Percentiles rank a stretch among this genome's conserved stretches.
These are phyloP conservation scores for Progne subis DNA, from an alignment of 2,113 vertebrate genomes.

Conservation along the genomic window DNA sequence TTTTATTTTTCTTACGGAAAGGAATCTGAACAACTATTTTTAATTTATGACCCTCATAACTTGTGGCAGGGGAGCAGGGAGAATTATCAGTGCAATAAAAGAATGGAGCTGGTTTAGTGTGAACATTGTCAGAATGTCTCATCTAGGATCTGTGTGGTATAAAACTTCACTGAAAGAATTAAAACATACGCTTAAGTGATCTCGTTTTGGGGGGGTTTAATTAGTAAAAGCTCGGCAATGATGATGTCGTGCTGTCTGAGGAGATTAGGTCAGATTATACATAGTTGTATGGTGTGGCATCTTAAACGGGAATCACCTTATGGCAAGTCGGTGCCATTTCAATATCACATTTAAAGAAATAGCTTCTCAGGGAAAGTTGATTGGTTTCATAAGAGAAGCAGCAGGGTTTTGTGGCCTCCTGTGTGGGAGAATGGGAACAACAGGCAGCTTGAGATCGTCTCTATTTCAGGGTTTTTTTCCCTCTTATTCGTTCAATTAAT, in stretches of 20 bases:
- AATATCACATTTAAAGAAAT: conserved; percentile 42
- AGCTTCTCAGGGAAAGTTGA: conserved; percentile 54
- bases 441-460: not conserved
- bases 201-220: conserved; percentile 26
- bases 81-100: conserved; percentile 41
- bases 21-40: conserved; percentile 9
- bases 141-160: conserved; percentile 32
- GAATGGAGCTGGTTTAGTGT: not conserved
- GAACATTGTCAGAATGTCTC: conserved; percentile 41
- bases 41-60: conserved; percentile 44
- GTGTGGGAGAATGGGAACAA: conserved; percentile 28
- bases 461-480: not conserved
- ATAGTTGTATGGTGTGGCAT: not conserved
- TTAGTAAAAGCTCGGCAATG: conserved; percentile 20
- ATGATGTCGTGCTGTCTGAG: conserved; percentile 38
- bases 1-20: not conserved
- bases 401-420: conserved; percentile 51
- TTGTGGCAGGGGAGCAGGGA: not conserved
- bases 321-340: not conserved
- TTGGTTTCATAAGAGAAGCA: conserved; percentile 65
- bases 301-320: conserved; percentile 47
- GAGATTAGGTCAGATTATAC: conserved; percentile 59
- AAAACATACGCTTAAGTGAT: conserved; percentile 32
- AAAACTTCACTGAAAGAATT: conserved; percentile 40
- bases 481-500: not conserved